These are phyloP conservation scores for Chrysocyon brachyurus DNA, from an alignment of 2,797 vertebrate genomes.

Conservation along the genomic window DNA sequence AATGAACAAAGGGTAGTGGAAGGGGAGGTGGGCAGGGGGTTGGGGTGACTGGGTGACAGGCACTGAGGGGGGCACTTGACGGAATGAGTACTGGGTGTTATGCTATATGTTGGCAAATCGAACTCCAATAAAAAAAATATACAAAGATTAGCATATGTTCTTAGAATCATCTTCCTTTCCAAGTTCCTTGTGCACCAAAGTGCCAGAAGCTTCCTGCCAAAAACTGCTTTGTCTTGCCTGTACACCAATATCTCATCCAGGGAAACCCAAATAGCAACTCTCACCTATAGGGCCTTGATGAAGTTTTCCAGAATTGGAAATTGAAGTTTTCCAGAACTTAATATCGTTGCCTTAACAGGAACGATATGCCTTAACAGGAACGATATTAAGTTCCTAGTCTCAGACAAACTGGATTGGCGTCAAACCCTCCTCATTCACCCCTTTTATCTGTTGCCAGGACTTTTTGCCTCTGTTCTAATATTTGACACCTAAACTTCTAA, in stretches of 20 bases:
- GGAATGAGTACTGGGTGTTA: too few species aligned
- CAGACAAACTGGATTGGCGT: background rate
- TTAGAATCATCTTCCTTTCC: background rate
- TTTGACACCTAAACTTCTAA: slow-evolving; percentile 15
- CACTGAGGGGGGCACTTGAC: too few species aligned
- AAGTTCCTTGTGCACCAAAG: background rate
- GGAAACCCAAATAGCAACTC: background rate
- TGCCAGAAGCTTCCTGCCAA: background rate
- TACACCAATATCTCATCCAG: background rate
- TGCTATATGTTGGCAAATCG: too few species aligned
- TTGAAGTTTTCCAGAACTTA: too few species aligned
- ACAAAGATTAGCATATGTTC: background rate
- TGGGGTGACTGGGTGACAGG: too few species aligned
- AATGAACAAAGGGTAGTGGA: too few species aligned
- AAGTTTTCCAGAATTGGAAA: background rate
- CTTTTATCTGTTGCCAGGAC: background rate
- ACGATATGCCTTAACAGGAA: background rate
- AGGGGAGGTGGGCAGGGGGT: too few species aligned
- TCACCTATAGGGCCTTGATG: background rate
- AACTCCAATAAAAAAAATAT: too few species aligned
- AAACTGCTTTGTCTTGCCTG: background rate
- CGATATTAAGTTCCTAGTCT: background rate
- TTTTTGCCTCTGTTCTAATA: background rate
- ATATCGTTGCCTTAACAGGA: background rate
- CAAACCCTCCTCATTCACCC: background rate